A percentile compares a stretch with the other conserved stretches of the same genome.
Conservation (phyloP, 2,113 vertebrate species). For the Sorex fumeus region DNA sequence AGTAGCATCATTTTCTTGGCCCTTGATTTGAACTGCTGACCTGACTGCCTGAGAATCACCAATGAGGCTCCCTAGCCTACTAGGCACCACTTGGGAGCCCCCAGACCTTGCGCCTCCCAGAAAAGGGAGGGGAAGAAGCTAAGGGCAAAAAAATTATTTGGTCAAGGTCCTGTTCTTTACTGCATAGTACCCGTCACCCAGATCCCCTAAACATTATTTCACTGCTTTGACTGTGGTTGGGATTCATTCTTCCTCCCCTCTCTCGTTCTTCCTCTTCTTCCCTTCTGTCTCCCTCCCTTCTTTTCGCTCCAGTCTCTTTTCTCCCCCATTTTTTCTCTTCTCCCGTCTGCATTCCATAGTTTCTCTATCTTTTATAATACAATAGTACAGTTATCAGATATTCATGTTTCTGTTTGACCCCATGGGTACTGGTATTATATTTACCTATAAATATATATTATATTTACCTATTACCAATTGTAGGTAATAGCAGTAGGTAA, state of each 20-base stretch:
- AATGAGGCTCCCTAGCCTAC: too few relatives aligned
- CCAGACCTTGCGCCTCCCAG: too few relatives aligned
- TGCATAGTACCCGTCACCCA: not conserved
- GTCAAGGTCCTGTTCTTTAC: not conserved
- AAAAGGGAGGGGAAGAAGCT: too few relatives aligned
- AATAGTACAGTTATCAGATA: not conserved
- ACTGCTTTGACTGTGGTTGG: not conserved
- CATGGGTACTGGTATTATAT: too few relatives aligned
- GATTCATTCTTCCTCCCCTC: too few relatives aligned
- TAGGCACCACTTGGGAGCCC: too few relatives aligned
- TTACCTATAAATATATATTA: too few relatives aligned
- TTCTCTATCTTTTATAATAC: not conserved
- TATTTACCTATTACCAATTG: too few relatives aligned
- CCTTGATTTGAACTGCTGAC: too few relatives aligned
- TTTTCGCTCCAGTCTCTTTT: not conserved
- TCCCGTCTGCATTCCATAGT: not conserved
- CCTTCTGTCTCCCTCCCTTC: not conserved
- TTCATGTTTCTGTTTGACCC: not conserved
- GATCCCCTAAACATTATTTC: not conserved
- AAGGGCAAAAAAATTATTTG: not conserved
- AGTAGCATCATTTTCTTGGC: too few relatives aligned
- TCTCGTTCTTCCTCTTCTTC: not conserved
- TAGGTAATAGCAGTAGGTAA: not conserved
- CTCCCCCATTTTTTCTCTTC: not conserved
- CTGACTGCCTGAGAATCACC: too few relatives aligned